phyloP scores from a whole-genome alignment of 2,797 vertebrate genomes.

The Pantherophis alleghaniensis region DNA sequence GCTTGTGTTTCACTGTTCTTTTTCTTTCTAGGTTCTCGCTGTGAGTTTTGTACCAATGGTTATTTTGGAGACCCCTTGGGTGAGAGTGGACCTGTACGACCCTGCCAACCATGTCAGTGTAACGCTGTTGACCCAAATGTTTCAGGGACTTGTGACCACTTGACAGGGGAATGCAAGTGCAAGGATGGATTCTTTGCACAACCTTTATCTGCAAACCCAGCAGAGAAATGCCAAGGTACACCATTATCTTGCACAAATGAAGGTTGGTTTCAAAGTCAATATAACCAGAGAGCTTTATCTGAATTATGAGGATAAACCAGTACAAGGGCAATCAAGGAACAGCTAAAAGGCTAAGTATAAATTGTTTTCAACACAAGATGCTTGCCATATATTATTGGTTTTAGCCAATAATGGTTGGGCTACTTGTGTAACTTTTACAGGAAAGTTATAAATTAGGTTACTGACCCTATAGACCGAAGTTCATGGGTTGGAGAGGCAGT shows the following conservation, averaged over 20 bases:
- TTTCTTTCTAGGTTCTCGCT: constrained; percentile 76
- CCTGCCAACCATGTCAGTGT: constrained; percentile 82
- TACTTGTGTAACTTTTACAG: background rate
- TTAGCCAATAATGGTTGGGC: background rate
- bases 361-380: background rate
- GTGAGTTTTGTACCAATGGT: constrained; percentile 84
- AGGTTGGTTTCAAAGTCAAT: constrained; percentile 10
- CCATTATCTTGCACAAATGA: background rate
- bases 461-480: background rate
- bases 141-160: constrained; percentile 77
- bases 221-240: constrained; percentile 81
- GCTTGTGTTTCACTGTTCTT: background rate
- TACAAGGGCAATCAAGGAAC: background rate
- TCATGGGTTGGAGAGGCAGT: background rate
- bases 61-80: constrained; percentile 83
- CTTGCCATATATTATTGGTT: background rate
- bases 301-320: background rate
- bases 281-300: too few species aligned
- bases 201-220: constrained; percentile 53
- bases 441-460: background rate
- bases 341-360: background rate
- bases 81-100: constrained; percentile 53
- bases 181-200: constrained; percentile 75
- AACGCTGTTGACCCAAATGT: constrained; percentile 74
- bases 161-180: constrained; percentile 81